Evolutionary conservation across 2,113 vertebrate species (phyloP), one percentile per base, ranked within the genome.

Genomic region (Macquaria ambigua): DNA sequence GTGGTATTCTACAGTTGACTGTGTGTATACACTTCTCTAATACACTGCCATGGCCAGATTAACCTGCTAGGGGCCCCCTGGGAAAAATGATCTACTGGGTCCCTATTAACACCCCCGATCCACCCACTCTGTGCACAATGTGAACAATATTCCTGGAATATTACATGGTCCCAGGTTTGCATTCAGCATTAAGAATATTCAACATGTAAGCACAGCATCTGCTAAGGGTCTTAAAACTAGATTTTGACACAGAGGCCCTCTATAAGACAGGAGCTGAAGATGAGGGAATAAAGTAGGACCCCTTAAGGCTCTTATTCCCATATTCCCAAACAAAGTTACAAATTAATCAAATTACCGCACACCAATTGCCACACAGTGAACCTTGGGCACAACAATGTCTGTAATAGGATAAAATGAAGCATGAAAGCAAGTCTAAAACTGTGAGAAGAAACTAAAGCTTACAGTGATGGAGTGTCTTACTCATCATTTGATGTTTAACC

Each of bases 401-500:
- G 25, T 50, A 21, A 71, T 20, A 25, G n/a, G 71, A 58, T 58
- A 5, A 71, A 67, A 71, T 69, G 4, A 70, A 8, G 58, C 34
- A 34, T 34, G 34, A 63, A 80, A 69, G 39, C 53, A 34, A 53
- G 56, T 61, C 20, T 23, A 21, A 63, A 56, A 37, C 56, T 53
- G 23, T 28, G 37, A 61, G 23, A 71, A 83, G 62, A 68, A 39
- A 8, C 68, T 39, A 9, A 43, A 67, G 25, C 52, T 53, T n/a
- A 63, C 15, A 67, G 52, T 12, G 31, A 70, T 25, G 28, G 4
- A 9, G 43, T 16, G 69, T 67, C 39, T 69, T 64, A n/a, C 63
- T 83, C 75, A 46, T 82, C 48, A 77, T 77, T 75, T 74, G 21
- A 70, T 48, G 66, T 64, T 53, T 62, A 31, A 74, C 34, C 59